Evolutionary conservation across 2,888 invertebrate species (phyloP).

Genomic region (Epinotia demarniana): DNA sequence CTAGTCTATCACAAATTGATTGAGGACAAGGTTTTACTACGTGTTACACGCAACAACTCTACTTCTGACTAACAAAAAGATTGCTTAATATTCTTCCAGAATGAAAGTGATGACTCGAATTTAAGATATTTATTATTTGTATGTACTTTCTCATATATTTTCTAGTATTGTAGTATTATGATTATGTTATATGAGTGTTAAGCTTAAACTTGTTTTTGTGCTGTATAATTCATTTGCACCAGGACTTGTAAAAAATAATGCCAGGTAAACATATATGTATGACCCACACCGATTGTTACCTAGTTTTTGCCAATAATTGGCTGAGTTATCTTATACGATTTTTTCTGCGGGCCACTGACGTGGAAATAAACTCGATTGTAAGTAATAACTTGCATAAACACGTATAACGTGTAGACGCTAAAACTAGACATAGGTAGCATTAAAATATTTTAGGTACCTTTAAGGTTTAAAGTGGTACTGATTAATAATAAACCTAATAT

Average conservation of each 20-base stretch:
- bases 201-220: neutral
- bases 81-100: neutral
- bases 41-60: conserved; percentile 7
- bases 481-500: neutral
- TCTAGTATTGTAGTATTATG: neutral
- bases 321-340: neutral
- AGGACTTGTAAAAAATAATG: neutral
- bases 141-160: neutral
- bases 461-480: neutral
- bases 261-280: too few species aligned
- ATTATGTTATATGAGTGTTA: neutral
- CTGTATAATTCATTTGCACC: neutral
- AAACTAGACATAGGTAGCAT: neutral
- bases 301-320: neutral
- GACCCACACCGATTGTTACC: too few species aligned
- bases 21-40: conserved; percentile 19
- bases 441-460: neutral
- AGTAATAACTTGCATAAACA: neutral
- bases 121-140: neutral
- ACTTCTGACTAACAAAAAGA: neutral
- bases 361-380: neutral
- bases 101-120: neutral
- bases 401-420: neutral
- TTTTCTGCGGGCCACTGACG: too few species aligned
- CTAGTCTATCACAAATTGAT: conserved; percentile 30